These are phyloP conservation scores for Larimichthys polyactis DNA, from an alignment of 2,113 vertebrate species.

Conservation along the genomic window DNA sequence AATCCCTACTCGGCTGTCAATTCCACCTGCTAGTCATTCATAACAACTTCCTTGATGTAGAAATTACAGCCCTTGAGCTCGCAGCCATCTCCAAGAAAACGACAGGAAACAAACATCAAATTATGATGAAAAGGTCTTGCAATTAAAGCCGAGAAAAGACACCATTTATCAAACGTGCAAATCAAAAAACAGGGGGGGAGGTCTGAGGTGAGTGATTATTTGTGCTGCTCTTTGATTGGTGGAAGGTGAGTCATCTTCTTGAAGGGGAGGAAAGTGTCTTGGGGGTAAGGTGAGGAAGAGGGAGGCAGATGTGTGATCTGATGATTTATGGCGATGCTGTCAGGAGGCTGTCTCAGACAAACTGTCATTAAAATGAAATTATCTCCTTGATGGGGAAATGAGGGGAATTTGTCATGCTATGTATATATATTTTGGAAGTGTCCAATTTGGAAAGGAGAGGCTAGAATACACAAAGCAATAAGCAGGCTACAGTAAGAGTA, in stretches of 20 bases:
- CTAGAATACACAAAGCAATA: neutral
- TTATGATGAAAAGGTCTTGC: conserved; percentile 84
- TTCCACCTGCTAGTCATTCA: conserved; percentile 83
- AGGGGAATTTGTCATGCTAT: conserved; percentile 75
- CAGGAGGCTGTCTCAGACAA: conserved; percentile 89
- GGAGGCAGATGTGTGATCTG: conserved; percentile 86
- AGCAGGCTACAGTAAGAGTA: neutral
- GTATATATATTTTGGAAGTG: conserved; percentile 56
- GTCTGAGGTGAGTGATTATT: conserved; percentile 90
- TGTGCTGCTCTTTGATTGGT: conserved; percentile 93
- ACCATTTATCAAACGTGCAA: conserved; percentile 92
- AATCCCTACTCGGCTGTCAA: conserved; percentile 44
- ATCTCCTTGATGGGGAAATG: conserved; percentile 82
- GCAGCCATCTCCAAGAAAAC: conserved; percentile 76
- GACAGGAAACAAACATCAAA: conserved; percentile 87
- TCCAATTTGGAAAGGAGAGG: conserved; percentile 54
- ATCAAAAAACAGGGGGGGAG: conserved; percentile 82
- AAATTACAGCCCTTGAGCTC: conserved; percentile 80
- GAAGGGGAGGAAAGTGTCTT: conserved; percentile 94
- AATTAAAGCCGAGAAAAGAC: conserved; percentile 83
- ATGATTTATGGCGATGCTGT: conserved; percentile 94
- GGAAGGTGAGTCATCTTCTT: conserved; percentile 90
- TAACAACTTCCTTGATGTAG: conserved; percentile 78
- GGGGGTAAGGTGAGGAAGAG: conserved; percentile 84
- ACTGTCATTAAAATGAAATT: conserved; percentile 96